Evolutionary conservation across 2,797 vertebrate species (phyloP).

Genomic region (Urosaurus nigricauda): DNA sequence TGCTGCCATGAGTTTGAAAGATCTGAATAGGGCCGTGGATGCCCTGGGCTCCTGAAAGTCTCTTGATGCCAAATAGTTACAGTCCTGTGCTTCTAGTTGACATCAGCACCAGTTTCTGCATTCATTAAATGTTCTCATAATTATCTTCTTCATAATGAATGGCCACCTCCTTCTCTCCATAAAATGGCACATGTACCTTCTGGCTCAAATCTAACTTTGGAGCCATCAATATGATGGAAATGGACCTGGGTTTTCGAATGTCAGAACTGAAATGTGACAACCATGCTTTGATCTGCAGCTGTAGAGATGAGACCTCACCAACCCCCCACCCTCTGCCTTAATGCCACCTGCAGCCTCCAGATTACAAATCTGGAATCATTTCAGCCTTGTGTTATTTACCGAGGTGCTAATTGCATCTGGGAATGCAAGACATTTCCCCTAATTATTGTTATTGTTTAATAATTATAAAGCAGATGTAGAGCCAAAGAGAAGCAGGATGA

Average conservation of each 20-base stretch:
- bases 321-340: too few relatives aligned
- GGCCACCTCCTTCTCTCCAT: too few relatives aligned
- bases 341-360: background rate
- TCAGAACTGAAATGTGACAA: background rate
- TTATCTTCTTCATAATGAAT: background rate
- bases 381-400: background rate
- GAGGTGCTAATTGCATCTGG: conserved; percentile 29
- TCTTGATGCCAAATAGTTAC: too few relatives aligned
- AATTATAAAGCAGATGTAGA: conserved; percentile 25
- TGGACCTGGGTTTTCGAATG: background rate
- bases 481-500: conserved; percentile 24
- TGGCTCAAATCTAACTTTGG: background rate
- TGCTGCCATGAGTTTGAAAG: too few relatives aligned
- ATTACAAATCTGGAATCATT: conserved; percentile 1
- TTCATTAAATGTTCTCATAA: background rate
- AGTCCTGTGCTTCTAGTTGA: too few relatives aligned
- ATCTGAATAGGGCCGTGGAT: too few relatives aligned
- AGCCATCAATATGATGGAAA: too few relatives aligned
- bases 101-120: background rate
- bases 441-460: conserved; percentile 41
- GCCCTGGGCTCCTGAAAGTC: too few relatives aligned
- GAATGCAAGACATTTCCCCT: conserved; percentile 1
- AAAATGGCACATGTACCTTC: background rate
- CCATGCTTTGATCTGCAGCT: conserved; percentile 2
- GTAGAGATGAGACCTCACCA: background rate